Base-by-base conservation (phyloP, 2,113 vertebrate genomes). In the Triplophysa rosa region DNA sequence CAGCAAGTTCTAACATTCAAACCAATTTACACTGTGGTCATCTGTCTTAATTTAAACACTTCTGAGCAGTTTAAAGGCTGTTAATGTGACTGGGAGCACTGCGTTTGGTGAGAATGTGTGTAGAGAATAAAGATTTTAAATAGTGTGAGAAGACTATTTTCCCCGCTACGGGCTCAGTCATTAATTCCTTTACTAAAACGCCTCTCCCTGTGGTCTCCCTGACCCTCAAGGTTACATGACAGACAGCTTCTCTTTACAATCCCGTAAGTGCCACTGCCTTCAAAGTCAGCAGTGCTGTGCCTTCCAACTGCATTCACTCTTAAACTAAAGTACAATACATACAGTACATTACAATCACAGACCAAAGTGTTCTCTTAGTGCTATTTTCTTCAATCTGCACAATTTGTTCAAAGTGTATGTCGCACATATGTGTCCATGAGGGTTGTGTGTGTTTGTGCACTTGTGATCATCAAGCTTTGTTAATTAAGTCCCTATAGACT, bases 401-500 rank as follows among this genome's bases (percentile, higher is more conserved):
- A 61, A 61, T 61, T 68, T 70, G 42, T 82, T 75, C 64, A 70
- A 2, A 21, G 13, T n/a, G 56, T 52, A 14, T 54, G 54, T 80
- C 33, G 24, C 45, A 24, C 56, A 58, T 4, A 52, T 87, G 81
- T 84, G 70, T 69, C 67, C 14, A 12, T 23, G 47, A 56, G 64
- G 33, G 62, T 68, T 64, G 67, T 73, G 59, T 68, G 54, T 62
- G 29, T 29, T 1, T 81, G 82, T 79, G 62, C 63, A 54, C 54
- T 37, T 82, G 80, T 82, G 63, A 68, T 76, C 81, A 75, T 82
- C 59, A 68, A 84, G 78, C 82, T 73, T 84, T 80, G 78, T 85
- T 92, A 92, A 92, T 93, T 93, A 90, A 91, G 78, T 92, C 91
- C 88, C 90, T 72, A 64, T 76, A 87, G 90, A 86, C 84, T 85